Base-by-base conservation (phyloP, 2,113 vertebrate genomes). In the Ascaphus truei region DNA sequence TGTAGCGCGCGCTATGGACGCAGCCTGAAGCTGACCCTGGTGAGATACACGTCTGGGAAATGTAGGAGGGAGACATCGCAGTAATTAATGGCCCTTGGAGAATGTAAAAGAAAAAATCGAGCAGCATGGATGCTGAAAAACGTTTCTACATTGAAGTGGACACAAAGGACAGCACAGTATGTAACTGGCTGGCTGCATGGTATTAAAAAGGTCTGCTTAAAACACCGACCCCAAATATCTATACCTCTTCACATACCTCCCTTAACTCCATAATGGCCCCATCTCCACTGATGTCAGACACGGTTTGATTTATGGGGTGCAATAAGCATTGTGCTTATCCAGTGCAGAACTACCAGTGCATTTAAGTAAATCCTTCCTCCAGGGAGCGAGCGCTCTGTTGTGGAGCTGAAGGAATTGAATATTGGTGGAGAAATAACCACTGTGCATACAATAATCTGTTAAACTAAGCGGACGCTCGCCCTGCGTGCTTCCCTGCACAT, bases 231-330 rank as follows among this genome's bases (percentile, higher is more conserved):
- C 34, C 36, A 3, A 7, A 13, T 45, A 33, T 31, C 37, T 30
- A 62, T n/a, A n/a, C n/a, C n/a, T n/a, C n/a, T n/a, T n/a, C n/a
- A 62, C 31, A 47, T 62, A 62, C 59, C 58, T 27, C 58, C 58
- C 6, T 9, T n/a, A 25, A 12, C 7, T 11, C 6, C 6, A 1
- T 26, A 7, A 27, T 29, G 26, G 5, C 37, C 37, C 58, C 8
- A 5, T 15, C 15, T n/a, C 8, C 7, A 25, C 16, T 20, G 4
- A 33, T 41, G 34, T 27, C n/a, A n/a, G n/a, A n/a, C n/a, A n/a
- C n/a, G 8, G 5, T 11, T 8, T 18, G 58, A 61, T 43, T 18
- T 25, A 45, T 27, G 3, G 25, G 15, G 5, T 26, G 30, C 29
- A 53, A 65, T 53, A 39, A n/a, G 25, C 62, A 51, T 18, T 26